A percentile compares a stretch with the other conserved stretches of the same genome.
Conservation (phyloP, 2,113 vertebrate genomes). For the Hemichromis elongatus region DNA sequence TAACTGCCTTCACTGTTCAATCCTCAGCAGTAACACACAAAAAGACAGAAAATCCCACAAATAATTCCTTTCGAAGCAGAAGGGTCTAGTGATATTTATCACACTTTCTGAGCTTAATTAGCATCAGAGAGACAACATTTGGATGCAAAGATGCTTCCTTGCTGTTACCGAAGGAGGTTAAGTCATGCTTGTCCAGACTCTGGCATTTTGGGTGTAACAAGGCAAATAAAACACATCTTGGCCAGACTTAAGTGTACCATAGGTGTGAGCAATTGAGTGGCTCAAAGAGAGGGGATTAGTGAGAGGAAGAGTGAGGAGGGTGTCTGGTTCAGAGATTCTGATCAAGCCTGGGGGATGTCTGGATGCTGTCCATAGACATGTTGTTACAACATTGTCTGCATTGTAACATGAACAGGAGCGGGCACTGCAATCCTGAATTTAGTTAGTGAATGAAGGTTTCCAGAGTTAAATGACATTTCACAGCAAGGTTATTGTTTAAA, state of each 20-base stretch:
- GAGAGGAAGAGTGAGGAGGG: not conserved
- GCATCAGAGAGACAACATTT: not conserved
- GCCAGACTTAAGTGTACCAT: conserved; percentile 29
- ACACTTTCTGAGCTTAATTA: not conserved
- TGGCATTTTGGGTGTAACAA: not conserved
- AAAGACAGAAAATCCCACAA: not conserved
- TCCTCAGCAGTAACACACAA: not conserved
- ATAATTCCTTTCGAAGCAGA: not conserved
- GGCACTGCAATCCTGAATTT: not conserved
- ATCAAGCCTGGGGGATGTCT: not conserved
- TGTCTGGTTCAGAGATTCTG: not conserved
- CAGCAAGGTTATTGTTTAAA: not conserved
- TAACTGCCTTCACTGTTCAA: not conserved
- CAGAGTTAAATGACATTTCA: not conserved
- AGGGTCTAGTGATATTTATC: not conserved
- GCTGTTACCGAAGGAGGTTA: not conserved
- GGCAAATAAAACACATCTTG: not conserved
- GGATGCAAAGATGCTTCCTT: not conserved
- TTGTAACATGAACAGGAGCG: not conserved
- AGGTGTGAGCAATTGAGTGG: conserved; percentile 29
- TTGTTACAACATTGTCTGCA: not conserved
- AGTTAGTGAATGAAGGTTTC: not conserved
- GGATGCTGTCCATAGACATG: not conserved
- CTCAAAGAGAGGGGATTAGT: not conserved
- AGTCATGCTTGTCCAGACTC: not conserved